Conservation (phyloP, 1,140 invertebrate species). For the Halictus rubicundus region DNA sequence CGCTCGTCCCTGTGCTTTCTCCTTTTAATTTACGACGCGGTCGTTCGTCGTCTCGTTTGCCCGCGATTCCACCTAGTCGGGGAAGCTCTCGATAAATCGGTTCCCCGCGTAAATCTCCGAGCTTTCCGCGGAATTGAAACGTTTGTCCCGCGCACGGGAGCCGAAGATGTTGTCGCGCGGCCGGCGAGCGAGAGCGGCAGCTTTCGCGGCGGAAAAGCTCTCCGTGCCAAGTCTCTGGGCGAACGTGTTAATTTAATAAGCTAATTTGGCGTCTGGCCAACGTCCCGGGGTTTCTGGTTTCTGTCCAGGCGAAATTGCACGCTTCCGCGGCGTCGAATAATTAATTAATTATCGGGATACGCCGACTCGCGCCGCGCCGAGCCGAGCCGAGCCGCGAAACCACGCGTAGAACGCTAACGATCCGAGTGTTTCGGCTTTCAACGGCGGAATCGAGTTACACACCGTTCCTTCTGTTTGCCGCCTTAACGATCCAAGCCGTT, state of each 20-base stretch:
- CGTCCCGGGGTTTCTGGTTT: slow-evolving; percentile 64
- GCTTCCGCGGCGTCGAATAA: slow-evolving; percentile 56
- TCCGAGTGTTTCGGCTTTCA: slow-evolving; percentile 15
- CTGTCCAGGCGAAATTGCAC: slow-evolving; percentile 61
- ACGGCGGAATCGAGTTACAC: slow-evolving; percentile 14
- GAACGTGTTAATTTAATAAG: slow-evolving; percentile 73
- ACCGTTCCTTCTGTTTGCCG: not conserved
- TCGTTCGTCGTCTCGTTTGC: not conserved
- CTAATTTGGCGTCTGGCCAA: slow-evolving; percentile 71
- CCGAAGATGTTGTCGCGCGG: slow-evolving; percentile 34
- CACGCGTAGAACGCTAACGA: slow-evolving; percentile 39
- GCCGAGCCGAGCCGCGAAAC: too few species aligned
- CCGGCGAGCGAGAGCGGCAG: not conserved
- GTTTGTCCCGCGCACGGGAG: not conserved
- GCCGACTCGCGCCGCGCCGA: not conserved
- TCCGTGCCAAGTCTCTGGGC: slow-evolving; percentile 51
- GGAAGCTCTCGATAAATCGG: not conserved
- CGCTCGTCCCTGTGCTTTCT: not conserved
- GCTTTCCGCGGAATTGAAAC: slow-evolving; percentile 23
- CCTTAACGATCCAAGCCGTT: not conserved
- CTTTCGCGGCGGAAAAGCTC: slow-evolving; percentile 12
- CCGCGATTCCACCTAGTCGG: too few species aligned
- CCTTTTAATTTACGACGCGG: not conserved
- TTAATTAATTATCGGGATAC: slow-evolving; percentile 64
- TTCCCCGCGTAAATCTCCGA: not conserved